These are phyloP conservation scores for Sipha flava DNA, from an alignment of 1,140 invertebrate species.

Conservation along the genomic window DNA sequence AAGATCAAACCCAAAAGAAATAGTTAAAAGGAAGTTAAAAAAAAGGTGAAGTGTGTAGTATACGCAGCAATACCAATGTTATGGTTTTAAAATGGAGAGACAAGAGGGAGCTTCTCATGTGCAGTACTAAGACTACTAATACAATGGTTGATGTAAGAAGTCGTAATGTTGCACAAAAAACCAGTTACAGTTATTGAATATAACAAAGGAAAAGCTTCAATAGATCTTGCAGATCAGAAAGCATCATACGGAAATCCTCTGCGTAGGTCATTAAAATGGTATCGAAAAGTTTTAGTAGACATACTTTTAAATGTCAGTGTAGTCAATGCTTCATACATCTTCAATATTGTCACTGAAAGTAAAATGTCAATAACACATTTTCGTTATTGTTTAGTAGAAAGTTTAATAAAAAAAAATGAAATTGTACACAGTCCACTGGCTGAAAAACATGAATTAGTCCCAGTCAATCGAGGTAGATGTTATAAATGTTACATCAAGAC, in stretches of 20 bases:
- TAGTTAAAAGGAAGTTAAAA: constrained; percentile 35
- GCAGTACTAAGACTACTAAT: constrained; percentile 37
- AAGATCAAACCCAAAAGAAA: constrained; percentile 36
- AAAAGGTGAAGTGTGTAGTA: constrained; percentile 14
- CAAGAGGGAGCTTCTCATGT: constrained; percentile 38
- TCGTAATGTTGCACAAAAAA: constrained; percentile 13
- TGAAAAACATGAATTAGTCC: background rate
- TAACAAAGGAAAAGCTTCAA: constrained; percentile 8
- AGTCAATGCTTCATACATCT: background rate
- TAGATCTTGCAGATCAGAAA: constrained; percentile 8
- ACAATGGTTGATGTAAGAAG: constrained; percentile 28
- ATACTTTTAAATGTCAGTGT: background rate
- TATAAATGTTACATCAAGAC: background rate
- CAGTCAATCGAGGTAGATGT: background rate
- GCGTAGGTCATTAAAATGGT: background rate
- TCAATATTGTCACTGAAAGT: background rate
- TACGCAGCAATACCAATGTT: constrained; percentile 23
- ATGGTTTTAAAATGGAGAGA: constrained; percentile 38
- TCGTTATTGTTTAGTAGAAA: background rate
- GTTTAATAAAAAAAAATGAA: background rate
- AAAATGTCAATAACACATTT: background rate
- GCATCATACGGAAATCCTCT: background rate
- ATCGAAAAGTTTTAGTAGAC: background rate
- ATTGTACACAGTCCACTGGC: background rate
- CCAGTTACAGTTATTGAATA: constrained; percentile 10